Conservation (phyloP, 2,797 vertebrate genomes). For the Mormyrops boulengeri region DNA sequence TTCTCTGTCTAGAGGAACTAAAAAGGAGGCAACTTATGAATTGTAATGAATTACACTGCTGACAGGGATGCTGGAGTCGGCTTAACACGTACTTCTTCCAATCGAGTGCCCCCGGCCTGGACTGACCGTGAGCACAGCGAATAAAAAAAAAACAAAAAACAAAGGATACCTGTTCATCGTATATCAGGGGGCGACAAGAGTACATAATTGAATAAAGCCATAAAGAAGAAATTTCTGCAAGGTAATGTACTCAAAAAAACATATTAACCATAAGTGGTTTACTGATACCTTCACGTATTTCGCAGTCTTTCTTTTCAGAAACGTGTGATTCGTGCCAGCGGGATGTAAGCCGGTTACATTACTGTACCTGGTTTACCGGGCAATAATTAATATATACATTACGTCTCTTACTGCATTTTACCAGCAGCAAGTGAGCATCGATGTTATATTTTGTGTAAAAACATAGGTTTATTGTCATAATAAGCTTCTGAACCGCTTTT, state of each 20-base stretch:
- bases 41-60: slow-evolving; percentile 23
- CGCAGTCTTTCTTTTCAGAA: neutral
- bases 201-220: neutral
- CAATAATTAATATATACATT: neutral
- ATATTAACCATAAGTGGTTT: neutral
- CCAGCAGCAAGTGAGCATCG: neutral
- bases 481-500: neutral
- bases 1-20: neutral
- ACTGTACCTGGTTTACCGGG: neutral
- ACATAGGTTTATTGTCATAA: neutral
- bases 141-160: neutral
- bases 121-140: neutral
- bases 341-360: neutral
- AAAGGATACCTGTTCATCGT: neutral
- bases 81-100: neutral
- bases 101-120: neutral
- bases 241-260: neutral
- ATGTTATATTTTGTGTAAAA: neutral
- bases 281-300: neutral
- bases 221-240: neutral
- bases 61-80: neutral
- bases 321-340: neutral
- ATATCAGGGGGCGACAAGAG: neutral
- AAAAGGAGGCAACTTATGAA: neutral
- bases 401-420: neutral